A percentile compares a stretch with the other conserved stretches of the same genome.
phyloP scores from a whole-genome alignment of 1,140 invertebrate genomes.

The Lepidurus couesii region DNA sequence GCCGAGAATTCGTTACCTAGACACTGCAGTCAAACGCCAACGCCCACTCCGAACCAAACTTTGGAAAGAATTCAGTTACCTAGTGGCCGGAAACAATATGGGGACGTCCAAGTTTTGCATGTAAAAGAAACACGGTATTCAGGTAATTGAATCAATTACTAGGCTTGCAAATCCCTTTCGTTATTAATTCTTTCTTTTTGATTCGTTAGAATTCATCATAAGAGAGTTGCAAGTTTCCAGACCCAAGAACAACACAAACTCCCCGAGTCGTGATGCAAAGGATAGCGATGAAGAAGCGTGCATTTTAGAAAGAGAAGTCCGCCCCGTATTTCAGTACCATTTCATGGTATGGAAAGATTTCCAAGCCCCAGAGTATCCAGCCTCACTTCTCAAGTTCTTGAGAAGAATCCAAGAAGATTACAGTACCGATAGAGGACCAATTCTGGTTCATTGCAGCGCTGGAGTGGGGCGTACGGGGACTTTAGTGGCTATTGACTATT shows the following conservation, averaged over 20 bases:
- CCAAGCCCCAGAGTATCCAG: conserved; percentile 83
- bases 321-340: conserved; percentile 83
- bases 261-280: background rate
- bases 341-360: conserved; percentile 94
- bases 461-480: conserved; percentile 89
- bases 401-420: conserved; percentile 83
- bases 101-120: conserved; percentile 69
- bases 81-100: conserved; percentile 61
- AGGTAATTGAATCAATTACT: conserved; percentile 40
- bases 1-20: conserved; percentile 24
- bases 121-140: conserved; percentile 61
- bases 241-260: conserved; percentile 26
- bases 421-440: conserved; percentile 70
- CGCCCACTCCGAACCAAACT: conserved; percentile 24
- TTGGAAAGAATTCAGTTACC: background rate
- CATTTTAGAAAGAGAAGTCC: conserved; percentile 48
- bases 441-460: conserved; percentile 83
- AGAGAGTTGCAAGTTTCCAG: conserved; percentile 53
- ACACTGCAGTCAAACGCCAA: conserved; percentile 10
- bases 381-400: conserved; percentile 82
- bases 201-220: conserved; percentile 68
- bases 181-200: background rate
- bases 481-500: conserved; percentile 78
- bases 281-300: conserved; percentile 32
- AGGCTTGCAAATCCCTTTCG: background rate